Conservation (phyloP, 92 coral and sea anemone species). For the Virgularia gustaviana region DNA sequence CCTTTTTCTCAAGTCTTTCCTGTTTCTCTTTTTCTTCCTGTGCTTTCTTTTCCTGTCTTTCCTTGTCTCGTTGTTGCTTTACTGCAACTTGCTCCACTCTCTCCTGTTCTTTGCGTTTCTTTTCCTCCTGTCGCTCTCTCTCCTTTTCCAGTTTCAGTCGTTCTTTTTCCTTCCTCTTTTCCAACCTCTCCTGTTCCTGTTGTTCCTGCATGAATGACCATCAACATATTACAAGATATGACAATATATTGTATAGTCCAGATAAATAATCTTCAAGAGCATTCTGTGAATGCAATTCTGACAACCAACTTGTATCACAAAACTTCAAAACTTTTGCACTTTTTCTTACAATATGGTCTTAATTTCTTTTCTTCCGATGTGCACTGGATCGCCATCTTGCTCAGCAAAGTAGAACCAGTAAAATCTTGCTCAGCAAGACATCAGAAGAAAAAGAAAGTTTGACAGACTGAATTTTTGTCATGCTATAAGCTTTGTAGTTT, state of each 20-base stretch:
- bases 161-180: conserved; percentile 62
- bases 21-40: conserved; percentile 68
- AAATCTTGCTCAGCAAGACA: no score
- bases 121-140: conserved; percentile 74
- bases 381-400: no score
- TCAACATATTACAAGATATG: no score
- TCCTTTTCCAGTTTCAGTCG: conserved; percentile 62
- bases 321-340: background rate
- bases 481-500: no score
- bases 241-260: no score
- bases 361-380: no score
- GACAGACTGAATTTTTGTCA: no score
- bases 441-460: no score
- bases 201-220: conserved; percentile 42
- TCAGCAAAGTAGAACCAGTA: no score
- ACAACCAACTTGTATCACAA: background rate
- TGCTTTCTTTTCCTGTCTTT: conserved; percentile 67
- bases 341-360: no score
- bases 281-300: no score
- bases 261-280: no score
- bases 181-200: conserved; percentile 50
- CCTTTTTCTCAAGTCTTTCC: conserved; percentile 68
- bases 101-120: conserved; percentile 76
- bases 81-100: conserved; percentile 67
- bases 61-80: conserved; percentile 76